Percentiles rank a stretch among this genome's conserved stretches.
Conservation (phyloP, 2,113 vertebrate genomes). For the Boleophthalmus pectinirostris region DNA sequence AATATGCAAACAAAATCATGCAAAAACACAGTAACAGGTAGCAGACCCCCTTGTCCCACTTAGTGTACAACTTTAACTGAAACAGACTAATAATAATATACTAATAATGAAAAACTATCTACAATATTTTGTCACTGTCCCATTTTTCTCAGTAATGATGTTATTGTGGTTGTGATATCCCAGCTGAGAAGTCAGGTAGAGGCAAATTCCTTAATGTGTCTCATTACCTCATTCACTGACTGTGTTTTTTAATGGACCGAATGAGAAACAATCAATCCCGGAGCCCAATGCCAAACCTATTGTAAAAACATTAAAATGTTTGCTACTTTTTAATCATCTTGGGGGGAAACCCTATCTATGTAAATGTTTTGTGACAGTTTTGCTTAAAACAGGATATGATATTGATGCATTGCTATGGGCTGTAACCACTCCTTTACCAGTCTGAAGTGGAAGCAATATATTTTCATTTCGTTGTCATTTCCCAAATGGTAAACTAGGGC, state of each 20-base stretch:
- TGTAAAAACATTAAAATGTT: not conserved
- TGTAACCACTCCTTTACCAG: slow-evolving; percentile 24
- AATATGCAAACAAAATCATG: no score
- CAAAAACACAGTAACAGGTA: no score
- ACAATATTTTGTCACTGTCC: not conserved
- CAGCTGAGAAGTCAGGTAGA: slow-evolving; percentile 1
- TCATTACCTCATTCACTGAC: slow-evolving; percentile 3
- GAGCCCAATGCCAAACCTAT: not conserved
- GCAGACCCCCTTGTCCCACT: no score
- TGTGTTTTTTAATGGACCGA: slow-evolving; percentile 1
- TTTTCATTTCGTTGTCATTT: slow-evolving; percentile 64
- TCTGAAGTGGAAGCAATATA: slow-evolving; percentile 27
- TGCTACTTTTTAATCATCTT: not conserved
- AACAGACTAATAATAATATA: no score
- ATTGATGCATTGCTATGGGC: slow-evolving; percentile 43
- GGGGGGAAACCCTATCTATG: no score
- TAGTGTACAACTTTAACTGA: no score
- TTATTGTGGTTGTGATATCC: not conserved
- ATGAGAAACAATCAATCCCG: not conserved
- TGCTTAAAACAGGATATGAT: not conserved
- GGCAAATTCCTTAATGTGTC: not conserved
- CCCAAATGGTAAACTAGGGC: slow-evolving; percentile 37
- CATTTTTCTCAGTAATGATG: not conserved
- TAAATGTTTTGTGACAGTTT: no score
- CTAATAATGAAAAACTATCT: no score